Conservation (phyloP, 2,888 invertebrate species). For the Neoaliturus tenellus region DNA sequence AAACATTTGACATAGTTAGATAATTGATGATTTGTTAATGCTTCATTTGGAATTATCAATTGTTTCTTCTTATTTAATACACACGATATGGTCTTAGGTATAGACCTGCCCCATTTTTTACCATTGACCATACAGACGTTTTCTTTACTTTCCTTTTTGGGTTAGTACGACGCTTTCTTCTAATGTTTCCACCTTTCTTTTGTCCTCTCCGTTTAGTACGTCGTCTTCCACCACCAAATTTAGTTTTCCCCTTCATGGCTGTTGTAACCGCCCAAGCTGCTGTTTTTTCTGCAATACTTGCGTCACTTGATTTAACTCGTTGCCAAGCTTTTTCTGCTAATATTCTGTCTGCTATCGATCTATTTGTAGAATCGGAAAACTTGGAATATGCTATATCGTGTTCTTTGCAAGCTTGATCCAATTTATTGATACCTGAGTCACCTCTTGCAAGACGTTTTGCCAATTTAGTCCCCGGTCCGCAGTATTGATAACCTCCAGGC, state of each 20-base stretch:
- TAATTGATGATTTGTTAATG: neutral
- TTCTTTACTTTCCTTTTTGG: neutral
- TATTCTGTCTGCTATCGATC: slow-evolving; percentile 56
- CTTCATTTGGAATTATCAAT: neutral
- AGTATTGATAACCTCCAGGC: slow-evolving; percentile 55
- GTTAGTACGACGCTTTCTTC: neutral
- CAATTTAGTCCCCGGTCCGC: slow-evolving; percentile 32
- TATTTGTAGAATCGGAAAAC: neutral
- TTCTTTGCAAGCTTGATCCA: slow-evolving; percentile 34
- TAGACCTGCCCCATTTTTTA: slow-evolving; percentile 8
- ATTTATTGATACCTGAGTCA: slow-evolving; percentile 25
- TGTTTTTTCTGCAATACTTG: slow-evolving; percentile 53
- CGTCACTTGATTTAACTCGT: neutral
- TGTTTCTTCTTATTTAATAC: slow-evolving; percentile 14
- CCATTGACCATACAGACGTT: neutral
- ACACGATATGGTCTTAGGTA: slow-evolving; percentile 46
- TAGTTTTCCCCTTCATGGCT: slow-evolving; percentile 61
- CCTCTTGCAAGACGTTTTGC: slow-evolving; percentile 6
- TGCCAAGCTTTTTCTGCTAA: slow-evolving; percentile 50
- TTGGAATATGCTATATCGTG: slow-evolving; percentile 61
- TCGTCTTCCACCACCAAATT: slow-evolving; percentile 18
- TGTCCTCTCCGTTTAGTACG: neutral
- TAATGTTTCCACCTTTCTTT: neutral
- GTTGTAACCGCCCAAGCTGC: slow-evolving; percentile 61
- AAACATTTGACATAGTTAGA: neutral